These are phyloP conservation scores for Lithobates sylvaticus DNA, from an alignment of 2,797 vertebrate species.

Conservation along the genomic window DNA sequence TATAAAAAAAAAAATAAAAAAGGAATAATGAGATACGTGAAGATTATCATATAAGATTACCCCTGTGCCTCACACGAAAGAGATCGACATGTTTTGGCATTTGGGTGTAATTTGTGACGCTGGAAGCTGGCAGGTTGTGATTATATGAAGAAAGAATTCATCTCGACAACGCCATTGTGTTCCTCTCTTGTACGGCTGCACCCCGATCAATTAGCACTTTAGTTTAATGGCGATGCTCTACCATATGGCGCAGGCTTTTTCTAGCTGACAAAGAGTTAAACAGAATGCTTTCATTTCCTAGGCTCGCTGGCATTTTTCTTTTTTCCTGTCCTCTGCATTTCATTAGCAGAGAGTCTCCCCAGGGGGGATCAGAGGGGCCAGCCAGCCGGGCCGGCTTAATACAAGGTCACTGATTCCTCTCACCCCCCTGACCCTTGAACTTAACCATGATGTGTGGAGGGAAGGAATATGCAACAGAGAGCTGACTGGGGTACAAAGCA, in stretches of 20 bases:
- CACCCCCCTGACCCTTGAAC: conserved; percentile 56
- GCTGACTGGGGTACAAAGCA: neutral
- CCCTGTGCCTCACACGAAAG: neutral
- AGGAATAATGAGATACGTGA: neutral
- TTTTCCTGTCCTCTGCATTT: conserved; percentile 55
- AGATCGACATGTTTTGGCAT: neutral
- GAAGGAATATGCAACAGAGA: neutral
- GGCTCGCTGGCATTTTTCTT: conserved; percentile 2
- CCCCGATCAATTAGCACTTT: conserved; percentile 23
- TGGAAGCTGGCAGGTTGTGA: neutral
- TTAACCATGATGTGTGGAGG: conserved; percentile 57
- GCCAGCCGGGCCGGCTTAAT: conserved; percentile 53
- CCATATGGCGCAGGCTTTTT: neutral
- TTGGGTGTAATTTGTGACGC: neutral
- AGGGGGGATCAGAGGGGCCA: conserved; percentile 46
- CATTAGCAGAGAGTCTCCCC: conserved; percentile 55
- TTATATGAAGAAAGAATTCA: neutral
- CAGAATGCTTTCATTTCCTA: conserved; percentile 43
- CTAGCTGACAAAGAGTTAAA: conserved; percentile 42
- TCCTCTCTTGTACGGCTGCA: neutral
- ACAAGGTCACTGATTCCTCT: conserved; percentile 60
- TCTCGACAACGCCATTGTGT: neutral
- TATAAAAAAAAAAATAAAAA: too few species aligned
- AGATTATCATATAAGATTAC: neutral
- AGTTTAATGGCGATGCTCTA: conserved; percentile 3